A percentile compares a stretch with the other conserved stretches of the same genome.
phyloP scores from a whole-genome alignment of 1,140 invertebrate genomes.

The Leptopilina clavipes region DNA sequence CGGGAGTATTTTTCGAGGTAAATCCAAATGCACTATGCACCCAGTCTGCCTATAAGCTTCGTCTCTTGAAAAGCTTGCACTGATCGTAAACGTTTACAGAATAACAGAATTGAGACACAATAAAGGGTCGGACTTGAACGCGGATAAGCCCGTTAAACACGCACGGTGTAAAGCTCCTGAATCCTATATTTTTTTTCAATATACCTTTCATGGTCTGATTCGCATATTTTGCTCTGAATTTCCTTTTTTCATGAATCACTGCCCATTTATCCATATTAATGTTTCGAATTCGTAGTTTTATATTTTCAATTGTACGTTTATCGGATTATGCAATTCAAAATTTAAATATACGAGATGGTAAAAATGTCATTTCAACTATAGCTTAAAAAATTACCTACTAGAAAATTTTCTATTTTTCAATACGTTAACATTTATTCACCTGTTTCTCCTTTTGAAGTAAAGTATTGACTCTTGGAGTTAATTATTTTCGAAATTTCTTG shows the following conservation, averaged over 20 bases:
- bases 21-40: conserved; percentile 46
- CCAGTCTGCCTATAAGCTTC: conserved; percentile 47
- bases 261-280: background rate
- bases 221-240: conserved; percentile 22
- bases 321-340: background rate
- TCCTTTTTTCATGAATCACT: conserved; percentile 28
- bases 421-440: too few species aligned
- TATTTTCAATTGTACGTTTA: conserved; percentile 6
- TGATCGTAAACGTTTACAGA: conserved; percentile 57
- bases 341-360: background rate
- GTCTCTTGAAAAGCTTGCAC: conserved; percentile 50
- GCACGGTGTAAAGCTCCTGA: conserved; percentile 50
- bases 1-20: conserved; percentile 59
- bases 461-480: too few species aligned
- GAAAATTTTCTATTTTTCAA: too few species aligned
- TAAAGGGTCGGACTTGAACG: conserved; percentile 43
- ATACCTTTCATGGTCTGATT: conserved; percentile 26
- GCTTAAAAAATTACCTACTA: too few species aligned
- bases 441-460: too few species aligned
- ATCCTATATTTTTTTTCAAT: conserved; percentile 38
- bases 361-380: too few species aligned
- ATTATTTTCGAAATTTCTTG: too few species aligned
- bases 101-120: conserved; percentile 52
- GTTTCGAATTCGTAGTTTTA: background rate
- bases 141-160: conserved; percentile 58